Base-by-base conservation (phyloP, 1,140 invertebrate species). In the Calycopis cecrops region DNA sequence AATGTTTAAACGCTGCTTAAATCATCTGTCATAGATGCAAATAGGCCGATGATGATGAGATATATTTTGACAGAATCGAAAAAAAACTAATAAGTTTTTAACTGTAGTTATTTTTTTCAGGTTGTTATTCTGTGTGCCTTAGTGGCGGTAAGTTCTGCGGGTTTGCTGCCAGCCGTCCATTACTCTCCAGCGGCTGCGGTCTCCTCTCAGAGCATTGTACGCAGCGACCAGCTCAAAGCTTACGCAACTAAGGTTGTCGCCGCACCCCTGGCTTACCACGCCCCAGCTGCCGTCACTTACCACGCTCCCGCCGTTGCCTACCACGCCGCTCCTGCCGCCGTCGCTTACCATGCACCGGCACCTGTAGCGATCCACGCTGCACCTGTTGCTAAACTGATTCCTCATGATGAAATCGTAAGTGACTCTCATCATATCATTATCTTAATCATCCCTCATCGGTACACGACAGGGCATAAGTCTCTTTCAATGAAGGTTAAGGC, bases 381-480 rank as follows among this genome's bases (percentile, higher is more conserved):
- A 11, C 35, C 77, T 18, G 49, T 74, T 48, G 52, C 66, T 35
- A 69, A 69, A 7, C 57, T 64, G 2, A 47, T 70, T 11, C 67
- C 66, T 18, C 55, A 44, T 9, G 76, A 79, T 38, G 71, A 73
- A 62, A 65, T 69, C 38, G 76, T 79, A 71, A 73, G 76, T 69
- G 35, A 49, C 47, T 11, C 21, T 28, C 21, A 6, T 3, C 6
- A 28, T 28, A 28, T 28, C 6, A 3, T 28, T 28, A 6, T 6
- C 6, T 28, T 28, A 3, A 28, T 2, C 6, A 6, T 28, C 21
- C n/a, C n/a, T n/a, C n/a, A n/a, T n/a, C n/a, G n/a, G n/a, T n/a
- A n/a, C n/a, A n/a, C n/a, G n/a, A n/a, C n/a, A n/a, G n/a, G n/a
- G n/a, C n/a, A n/a, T n/a, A n/a, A n/a, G n/a, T n/a, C n/a, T n/a